Conservation (phyloP, 1,140 invertebrate species). For the Drosophila ohnishii region DNA sequence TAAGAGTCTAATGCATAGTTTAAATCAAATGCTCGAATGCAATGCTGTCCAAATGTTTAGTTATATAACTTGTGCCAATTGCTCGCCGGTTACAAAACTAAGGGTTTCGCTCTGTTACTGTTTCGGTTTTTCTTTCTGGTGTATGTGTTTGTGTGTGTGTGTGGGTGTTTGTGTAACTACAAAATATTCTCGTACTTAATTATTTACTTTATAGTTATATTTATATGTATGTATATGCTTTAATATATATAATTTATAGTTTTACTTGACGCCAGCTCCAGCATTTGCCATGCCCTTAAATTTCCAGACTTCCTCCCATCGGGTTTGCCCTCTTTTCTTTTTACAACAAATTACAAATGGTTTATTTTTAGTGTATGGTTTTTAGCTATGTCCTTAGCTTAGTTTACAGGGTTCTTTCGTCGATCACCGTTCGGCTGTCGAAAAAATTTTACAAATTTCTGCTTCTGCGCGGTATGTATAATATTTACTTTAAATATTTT, state of each 20-base stretch:
- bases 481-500: constrained; percentile 51
- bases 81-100: constrained; percentile 72
- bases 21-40: constrained; percentile 79
- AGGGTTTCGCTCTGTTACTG: constrained; percentile 38
- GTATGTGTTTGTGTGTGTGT: constrained; percentile 26
- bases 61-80: constrained; percentile 73
- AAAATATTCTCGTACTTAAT: constrained; percentile 73
- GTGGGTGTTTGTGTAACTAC: constrained; percentile 56
- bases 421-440: constrained; percentile 22
- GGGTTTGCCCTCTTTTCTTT: constrained; percentile 46
- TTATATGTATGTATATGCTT: constrained; percentile 55
- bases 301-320: constrained; percentile 16
- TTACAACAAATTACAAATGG: constrained; percentile 81
- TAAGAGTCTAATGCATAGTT: constrained; percentile 72
- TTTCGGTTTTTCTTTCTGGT: constrained; percentile 5
- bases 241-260: constrained; percentile 73
- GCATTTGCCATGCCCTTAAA: constrained; percentile 39
- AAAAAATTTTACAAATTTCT: constrained; percentile 75
- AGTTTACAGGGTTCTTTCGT: constrained; percentile 60
- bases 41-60: constrained; percentile 61
- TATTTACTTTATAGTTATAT: constrained; percentile 63
- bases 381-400: constrained; percentile 60
- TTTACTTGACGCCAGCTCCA: constrained; percentile 67
- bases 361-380: constrained; percentile 55
- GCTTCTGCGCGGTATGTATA: constrained; percentile 46